Base-by-base conservation (phyloP, 1,140 invertebrate genomes). In the Teleogryllus occipitalis region DNA sequence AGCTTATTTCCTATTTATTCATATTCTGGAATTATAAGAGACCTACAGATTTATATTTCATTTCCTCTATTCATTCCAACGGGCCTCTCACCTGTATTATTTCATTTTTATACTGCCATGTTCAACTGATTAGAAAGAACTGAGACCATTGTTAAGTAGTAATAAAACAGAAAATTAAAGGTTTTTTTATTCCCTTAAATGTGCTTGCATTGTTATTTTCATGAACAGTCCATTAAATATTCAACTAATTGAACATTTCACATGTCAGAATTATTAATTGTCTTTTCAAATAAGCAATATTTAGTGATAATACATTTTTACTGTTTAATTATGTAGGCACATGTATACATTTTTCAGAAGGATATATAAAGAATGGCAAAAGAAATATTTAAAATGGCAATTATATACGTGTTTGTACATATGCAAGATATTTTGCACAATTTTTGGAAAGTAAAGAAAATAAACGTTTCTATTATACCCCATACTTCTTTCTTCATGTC, bases 381-480 rank as follows among this genome's bases (percentile, higher is more conserved):
- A 65, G 54, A 65, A 65, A 18, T 65, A 18, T 65, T 65, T 65
- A 10, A 65, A 65, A 65, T 65, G 7, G 7, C 7, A 14, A 65
- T 65, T 14, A 14, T 65, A 65, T 14, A 65, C 10, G 54, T 14
- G 18, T 65, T 65, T 65, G 54, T 65, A 65, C 10, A 65, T 65
- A 65, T 65, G 54, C 54, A 65, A 65, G 54, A 65, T 65, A 65
- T 65, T 65, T 65, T 65, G 54, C 54, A 65, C 54, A 65, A 14
- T 65, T 65, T 65, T 65, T 65, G 54, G 27, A 39, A 65, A 65
- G 54, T 18, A 10, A 65, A 65, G 54, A 65, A 65, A 65, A 65
- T 65, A 65, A 65, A 65, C 54, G 54, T 65, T 65, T 65, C 54
- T 65, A 65, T 65, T 65, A 65, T 65, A 65, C 54, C 18, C 54